phyloP scores from a whole-genome alignment of 2,797 vertebrate genomes.

The Anguilla obscura region DNA sequence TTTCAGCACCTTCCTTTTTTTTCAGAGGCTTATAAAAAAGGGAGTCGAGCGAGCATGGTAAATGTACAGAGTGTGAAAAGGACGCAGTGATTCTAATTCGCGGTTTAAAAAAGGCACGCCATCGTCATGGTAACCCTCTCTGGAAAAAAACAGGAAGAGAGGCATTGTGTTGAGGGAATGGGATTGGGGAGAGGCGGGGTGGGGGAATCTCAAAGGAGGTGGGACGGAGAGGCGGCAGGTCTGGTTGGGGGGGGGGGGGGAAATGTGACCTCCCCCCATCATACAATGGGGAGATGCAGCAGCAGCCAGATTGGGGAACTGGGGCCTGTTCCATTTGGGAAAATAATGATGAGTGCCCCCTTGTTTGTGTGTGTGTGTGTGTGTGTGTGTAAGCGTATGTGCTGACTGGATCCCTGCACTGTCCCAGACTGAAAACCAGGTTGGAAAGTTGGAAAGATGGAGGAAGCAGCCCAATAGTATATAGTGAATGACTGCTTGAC shows the following conservation, averaged over 20 bases:
- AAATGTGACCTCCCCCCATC: neutral
- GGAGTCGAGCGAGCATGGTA: neutral
- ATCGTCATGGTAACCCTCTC: conserved; percentile 33
- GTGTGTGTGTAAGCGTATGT: neutral
- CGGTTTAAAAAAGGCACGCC: conserved; percentile 32
- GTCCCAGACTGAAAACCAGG: neutral
- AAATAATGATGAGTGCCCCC: neutral
- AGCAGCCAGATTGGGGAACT: neutral
- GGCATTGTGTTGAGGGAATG: neutral
- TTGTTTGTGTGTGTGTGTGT: neutral
- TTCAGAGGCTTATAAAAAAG: conserved; percentile 2
- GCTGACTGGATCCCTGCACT: neutral
- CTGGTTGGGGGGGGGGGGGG: neutral
- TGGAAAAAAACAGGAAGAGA: neutral
- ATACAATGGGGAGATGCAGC: neutral
- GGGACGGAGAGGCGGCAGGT: neutral
- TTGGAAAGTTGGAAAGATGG: neutral
- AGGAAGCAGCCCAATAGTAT: neutral
- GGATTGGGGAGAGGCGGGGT: neutral
- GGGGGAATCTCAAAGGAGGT: neutral
- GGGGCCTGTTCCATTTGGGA: neutral
- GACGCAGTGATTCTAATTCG: conserved; percentile 1
- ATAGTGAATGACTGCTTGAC: conserved; percentile 7
- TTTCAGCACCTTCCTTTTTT: neutral
- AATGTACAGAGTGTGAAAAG: neutral